Conservation (phyloP, 1,140 invertebrate species). For the Halyomorpha halys region DNA sequence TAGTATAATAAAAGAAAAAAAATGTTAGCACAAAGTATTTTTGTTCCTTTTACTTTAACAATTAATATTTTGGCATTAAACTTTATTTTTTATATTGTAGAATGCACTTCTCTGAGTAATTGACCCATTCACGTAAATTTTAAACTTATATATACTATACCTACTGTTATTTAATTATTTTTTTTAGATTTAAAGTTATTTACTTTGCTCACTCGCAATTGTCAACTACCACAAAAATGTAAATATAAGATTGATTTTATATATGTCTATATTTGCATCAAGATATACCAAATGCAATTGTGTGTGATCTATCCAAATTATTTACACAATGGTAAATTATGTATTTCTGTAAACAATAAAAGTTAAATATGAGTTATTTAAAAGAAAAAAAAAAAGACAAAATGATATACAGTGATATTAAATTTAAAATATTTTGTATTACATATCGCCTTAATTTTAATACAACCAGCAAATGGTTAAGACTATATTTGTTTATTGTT, state of each 20-base stretch:
- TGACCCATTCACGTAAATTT: too few relatives aligned
- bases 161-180: too few relatives aligned
- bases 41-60: too few relatives aligned
- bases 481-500: neutral
- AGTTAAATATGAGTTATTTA: too few relatives aligned
- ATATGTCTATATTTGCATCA: constrained; percentile 8
- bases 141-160: too few relatives aligned
- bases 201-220: constrained; percentile 3
- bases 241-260: constrained; percentile 12
- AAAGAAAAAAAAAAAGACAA: too few relatives aligned
- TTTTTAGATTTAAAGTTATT: neutral
- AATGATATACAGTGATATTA: neutral
- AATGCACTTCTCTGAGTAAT: too few relatives aligned
- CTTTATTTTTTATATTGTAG: too few relatives aligned
- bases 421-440: constrained; percentile 6
- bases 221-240: neutral
- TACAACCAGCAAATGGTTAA: neutral
- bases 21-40: too few relatives aligned
- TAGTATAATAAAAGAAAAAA: too few relatives aligned
- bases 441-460: constrained; percentile 2
- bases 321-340: neutral
- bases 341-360: too few relatives aligned
- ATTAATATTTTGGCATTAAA: too few relatives aligned
- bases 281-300: neutral
- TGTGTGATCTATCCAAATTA: constrained; percentile 17